Conservation (phyloP, 2,888 invertebrate species). For the Pristionchus exspectatus region DNA sequence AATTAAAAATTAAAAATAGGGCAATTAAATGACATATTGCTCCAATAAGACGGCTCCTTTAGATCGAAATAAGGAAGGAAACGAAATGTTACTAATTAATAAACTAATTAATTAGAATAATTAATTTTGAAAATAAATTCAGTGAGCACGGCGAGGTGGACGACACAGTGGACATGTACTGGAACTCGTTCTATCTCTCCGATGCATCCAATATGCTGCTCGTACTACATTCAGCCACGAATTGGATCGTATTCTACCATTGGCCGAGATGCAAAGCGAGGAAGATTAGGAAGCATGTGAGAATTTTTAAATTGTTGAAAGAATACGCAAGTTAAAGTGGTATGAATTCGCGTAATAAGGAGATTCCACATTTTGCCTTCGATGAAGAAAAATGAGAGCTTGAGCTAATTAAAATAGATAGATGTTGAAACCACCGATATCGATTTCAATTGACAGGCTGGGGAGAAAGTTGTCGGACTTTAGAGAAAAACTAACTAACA, state of each 20-base stretch:
- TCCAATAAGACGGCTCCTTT: too few relatives aligned
- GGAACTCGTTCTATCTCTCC: conserved; percentile 74
- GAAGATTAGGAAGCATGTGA: neutral
- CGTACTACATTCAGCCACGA: conserved; percentile 76
- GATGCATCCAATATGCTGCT: conserved; percentile 77
- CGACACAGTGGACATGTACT: conserved; percentile 63
- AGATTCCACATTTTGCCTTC: too few relatives aligned
- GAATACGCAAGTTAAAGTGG: too few relatives aligned
- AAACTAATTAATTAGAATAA: neutral
- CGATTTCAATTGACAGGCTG: too few relatives aligned
- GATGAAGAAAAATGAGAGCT: too few relatives aligned
- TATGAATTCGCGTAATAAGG: too few relatives aligned
- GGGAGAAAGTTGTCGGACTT: neutral
- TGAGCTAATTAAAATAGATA: too few relatives aligned
- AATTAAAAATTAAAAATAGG: too few relatives aligned
- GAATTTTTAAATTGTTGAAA: neutral
- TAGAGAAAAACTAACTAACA: too few relatives aligned
- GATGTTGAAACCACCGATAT: too few relatives aligned
- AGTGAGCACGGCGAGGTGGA: conserved; percentile 56
- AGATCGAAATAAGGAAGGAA: too few relatives aligned
- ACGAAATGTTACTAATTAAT: neutral
- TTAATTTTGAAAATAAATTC: neutral
- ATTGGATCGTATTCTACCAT: conserved; percentile 78
- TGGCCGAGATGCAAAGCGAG: conserved; percentile 60
- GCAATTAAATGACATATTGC: too few relatives aligned